A percentile compares a stretch with the other conserved stretches of the same genome.
Evolutionary conservation across 1,140 invertebrate species (phyloP).

Genomic region (Schlechtendalia chinensis): DNA sequence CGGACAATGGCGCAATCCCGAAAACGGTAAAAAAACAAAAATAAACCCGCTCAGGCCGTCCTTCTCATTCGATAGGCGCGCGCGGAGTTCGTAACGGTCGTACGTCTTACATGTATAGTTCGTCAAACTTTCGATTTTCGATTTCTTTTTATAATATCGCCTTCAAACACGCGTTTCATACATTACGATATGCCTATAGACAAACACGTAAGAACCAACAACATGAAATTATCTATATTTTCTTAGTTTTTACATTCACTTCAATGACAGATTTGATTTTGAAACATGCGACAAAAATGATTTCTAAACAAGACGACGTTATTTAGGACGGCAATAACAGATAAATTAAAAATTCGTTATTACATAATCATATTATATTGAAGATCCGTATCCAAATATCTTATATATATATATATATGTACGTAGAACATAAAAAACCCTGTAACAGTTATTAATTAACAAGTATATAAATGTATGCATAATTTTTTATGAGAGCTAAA

Average conservation of each 20-base stretch:
- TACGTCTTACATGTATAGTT: not conserved
- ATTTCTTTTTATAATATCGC: not conserved
- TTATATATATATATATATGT: too few species aligned
- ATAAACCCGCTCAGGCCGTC: too few species aligned
- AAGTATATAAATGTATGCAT: too few species aligned
- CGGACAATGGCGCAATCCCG: not conserved
- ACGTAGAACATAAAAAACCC: too few species aligned
- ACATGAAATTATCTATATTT: not conserved
- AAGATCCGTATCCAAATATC: too few species aligned
- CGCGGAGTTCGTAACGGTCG: too few species aligned
- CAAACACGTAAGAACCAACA: not conserved
- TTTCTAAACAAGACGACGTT: too few species aligned
- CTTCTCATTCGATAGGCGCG: not conserved
- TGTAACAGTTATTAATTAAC: too few species aligned
- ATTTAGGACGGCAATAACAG: too few species aligned
- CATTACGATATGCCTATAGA: slow-evolving; percentile 14
- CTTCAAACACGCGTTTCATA: not conserved
- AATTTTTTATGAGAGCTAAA: too few species aligned
- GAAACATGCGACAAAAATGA: not conserved
- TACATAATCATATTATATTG: too few species aligned
- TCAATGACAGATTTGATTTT: not conserved
- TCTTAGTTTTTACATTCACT: slow-evolving; percentile 2
- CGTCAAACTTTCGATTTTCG: not conserved
- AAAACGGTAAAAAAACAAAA: slow-evolving; percentile 4
- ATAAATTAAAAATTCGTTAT: too few species aligned